phyloP scores from a whole-genome alignment of 2,888 invertebrate genomes.

The Neoaliturus tenellus region DNA sequence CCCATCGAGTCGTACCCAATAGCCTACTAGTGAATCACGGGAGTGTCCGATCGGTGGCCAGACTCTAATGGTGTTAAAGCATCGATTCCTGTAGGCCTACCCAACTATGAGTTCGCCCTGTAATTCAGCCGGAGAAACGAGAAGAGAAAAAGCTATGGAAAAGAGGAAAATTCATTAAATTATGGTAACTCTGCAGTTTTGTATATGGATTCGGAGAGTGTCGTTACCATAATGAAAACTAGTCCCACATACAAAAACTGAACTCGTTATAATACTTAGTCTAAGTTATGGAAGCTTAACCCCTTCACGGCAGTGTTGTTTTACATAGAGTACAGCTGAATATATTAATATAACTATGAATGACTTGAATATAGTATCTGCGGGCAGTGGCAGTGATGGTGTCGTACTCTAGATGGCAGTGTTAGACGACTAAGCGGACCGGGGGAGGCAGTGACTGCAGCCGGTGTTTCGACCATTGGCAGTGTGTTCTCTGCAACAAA shows the following conservation, averaged over 20 bases:
- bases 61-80: conserved; percentile 12
- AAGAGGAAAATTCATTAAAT: conserved; percentile 40
- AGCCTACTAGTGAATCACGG: not conserved
- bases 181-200: conserved; percentile 48
- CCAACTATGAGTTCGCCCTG: not conserved
- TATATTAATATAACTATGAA: conserved; percentile 50
- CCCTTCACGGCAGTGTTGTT: conserved; percentile 48
- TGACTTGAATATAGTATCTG: conserved; percentile 49
- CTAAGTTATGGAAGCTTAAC: conserved; percentile 51
- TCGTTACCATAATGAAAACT: conserved; percentile 41
- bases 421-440: conserved; percentile 41
- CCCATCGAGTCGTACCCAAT: conserved; percentile 24
- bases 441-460: conserved; percentile 46
- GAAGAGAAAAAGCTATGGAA: conserved; percentile 24
- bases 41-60: not conserved
- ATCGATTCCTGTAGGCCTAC: not conserved
- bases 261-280: conserved; percentile 37
- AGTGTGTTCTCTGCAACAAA: conserved; percentile 45
- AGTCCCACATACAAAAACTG: conserved; percentile 50
- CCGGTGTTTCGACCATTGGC: conserved; percentile 43
- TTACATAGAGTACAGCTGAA: conserved; percentile 47
- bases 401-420: conserved; percentile 40
- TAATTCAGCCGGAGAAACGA: conserved; percentile 33
- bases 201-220: conserved; percentile 37
- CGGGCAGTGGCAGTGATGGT: conserved; percentile 36